Evolutionary conservation across 2,113 vertebrate genomes (phyloP), one percentile per base, ranked within the genome.

Genomic region (Toxotes chatareus): DNA sequence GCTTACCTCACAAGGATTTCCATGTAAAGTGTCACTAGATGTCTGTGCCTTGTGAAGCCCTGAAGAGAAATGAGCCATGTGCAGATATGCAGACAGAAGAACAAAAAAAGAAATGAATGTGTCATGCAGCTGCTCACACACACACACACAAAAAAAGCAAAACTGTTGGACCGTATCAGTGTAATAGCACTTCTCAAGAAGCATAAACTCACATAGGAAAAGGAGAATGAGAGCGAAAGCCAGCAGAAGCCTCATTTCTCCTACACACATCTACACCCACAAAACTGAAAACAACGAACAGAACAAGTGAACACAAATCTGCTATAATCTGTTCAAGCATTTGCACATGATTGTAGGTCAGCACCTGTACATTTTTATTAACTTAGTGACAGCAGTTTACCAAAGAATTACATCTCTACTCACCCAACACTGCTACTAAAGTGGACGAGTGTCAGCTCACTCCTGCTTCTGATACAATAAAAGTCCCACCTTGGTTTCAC

Each of bases 121-220:
- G 34, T 67, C 70, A 76, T 63, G 55, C 13, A 53, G 19, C 6
- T 57, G 57, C 5, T 27, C 27, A 27, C 27, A 27, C 27, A 27
- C 27, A 27, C 27, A 27, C n/a, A 61, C 59, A 79, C 21, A 67
- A 53, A 9, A 6, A 44, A 80, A 73, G 31, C 31, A 13, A 83
- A 85, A 60, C 19, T 47, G 21, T n/a, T 86, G 14, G 16, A 75
- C 23, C 64, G 17, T 42, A 56, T 83, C 42, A 9, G n/a, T 62
- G 6, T 49, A 51, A 72, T 44, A n/a, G n/a, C 49, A 38, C 44
- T 74, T 64, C 49, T 75, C 16, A 73, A 44, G 23, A 73, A 53
- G 75, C n/a, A 68, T 21, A 31, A 56, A 91, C 92, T 89, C 83
- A 93, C 93, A 94, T 4, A 88, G 82, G 69, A 86, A 87, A 62